Evolutionary conservation across 2,888 invertebrate species (phyloP).

Genomic region (Agrochola macilenta): DNA sequence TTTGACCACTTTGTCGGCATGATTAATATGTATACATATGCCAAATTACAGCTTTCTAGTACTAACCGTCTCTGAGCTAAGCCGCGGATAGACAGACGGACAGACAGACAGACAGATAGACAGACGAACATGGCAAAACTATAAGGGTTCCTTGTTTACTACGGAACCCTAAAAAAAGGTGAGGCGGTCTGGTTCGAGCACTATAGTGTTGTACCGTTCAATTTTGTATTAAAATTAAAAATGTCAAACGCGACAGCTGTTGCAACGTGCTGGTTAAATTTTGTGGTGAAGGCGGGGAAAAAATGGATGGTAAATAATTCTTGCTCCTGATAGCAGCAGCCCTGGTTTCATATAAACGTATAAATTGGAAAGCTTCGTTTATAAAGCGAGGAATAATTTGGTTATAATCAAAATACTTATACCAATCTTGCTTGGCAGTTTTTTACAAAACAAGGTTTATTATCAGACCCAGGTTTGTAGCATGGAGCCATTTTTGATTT

Average conservation of each 20-base stretch:
- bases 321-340: not conserved
- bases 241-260: constrained; percentile 25
- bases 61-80: too few relatives aligned
- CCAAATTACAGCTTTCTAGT: too few relatives aligned
- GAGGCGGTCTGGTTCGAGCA: constrained; percentile 7
- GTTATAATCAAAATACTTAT: not conserved
- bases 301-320: constrained; percentile 24
- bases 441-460: not conserved
- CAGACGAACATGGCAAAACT: too few relatives aligned
- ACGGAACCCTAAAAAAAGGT: not conserved
- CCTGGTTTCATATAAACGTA: not conserved
- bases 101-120: too few relatives aligned
- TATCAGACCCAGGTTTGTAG: not conserved
- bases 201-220: constrained; percentile 21
- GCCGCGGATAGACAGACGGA: too few relatives aligned
- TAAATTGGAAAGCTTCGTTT: not conserved
- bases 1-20: too few relatives aligned
- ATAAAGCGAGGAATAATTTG: constrained; percentile 7
- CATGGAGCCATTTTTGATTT: too few relatives aligned
- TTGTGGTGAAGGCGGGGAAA: constrained; percentile 16
- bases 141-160: too few relatives aligned
- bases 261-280: constrained; percentile 24
- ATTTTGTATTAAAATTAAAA: constrained; percentile 46
- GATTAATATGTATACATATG: too few relatives aligned
- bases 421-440: too few relatives aligned